Conservation (phyloP, 1,140 invertebrate genomes). For the Tribolium madens region DNA sequence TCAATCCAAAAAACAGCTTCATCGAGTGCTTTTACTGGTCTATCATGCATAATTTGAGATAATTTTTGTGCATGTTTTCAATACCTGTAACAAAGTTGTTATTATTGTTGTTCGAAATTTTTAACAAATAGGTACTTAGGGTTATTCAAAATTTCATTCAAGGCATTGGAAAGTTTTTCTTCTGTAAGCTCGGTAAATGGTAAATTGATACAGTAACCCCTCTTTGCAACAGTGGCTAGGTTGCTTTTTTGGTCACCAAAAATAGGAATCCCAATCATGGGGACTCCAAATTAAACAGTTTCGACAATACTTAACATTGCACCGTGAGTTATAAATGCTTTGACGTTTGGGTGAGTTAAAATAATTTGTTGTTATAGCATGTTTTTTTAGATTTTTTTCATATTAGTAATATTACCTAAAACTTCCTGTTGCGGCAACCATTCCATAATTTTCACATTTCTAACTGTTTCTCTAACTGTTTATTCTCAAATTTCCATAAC, state of each 20-base stretch:
- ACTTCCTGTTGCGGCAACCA: constrained; percentile 76
- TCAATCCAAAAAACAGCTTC: constrained; percentile 41
- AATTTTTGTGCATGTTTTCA: neutral
- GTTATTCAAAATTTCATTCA: constrained; percentile 62
- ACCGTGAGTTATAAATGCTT: constrained; percentile 58
- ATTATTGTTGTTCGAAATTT: neutral
- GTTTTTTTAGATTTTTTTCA: too few species aligned
- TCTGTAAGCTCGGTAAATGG: constrained; percentile 60
- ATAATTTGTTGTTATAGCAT: too few species aligned
- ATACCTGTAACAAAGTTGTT: constrained; percentile 60
- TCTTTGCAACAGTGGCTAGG: constrained; percentile 54
- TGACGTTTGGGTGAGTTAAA: constrained; percentile 57
- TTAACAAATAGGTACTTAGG: constrained; percentile 52
- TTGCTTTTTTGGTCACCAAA: constrained; percentile 62
- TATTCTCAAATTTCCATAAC: constrained; percentile 71
- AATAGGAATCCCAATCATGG: constrained; percentile 66
- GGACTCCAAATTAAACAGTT: constrained; percentile 67
- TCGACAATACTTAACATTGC: constrained; percentile 63
- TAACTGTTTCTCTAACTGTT: constrained; percentile 65
- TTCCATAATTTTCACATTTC: constrained; percentile 66
- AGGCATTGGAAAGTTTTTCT: constrained; percentile 55
- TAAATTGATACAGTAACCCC: constrained; percentile 57
- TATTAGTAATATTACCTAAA: constrained; percentile 65
- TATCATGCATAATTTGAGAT: constrained; percentile 32
- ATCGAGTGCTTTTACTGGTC: constrained; percentile 29